Evolutionary conservation across 1,140 invertebrate species (phyloP).

Genomic region (Diorhabda elongata): DNA sequence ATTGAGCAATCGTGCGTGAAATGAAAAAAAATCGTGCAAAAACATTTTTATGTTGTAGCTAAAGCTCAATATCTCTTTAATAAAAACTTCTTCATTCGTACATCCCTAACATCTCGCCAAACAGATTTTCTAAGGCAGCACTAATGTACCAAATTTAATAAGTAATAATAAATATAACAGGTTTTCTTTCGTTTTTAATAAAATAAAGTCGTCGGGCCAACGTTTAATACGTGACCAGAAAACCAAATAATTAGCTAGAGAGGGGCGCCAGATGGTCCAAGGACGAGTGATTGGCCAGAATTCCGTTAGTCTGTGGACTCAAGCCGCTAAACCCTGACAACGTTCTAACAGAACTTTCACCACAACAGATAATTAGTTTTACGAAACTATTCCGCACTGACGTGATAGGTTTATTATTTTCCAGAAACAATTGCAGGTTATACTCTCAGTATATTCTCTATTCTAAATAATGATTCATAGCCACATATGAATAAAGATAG

Average conservation of each 20-base stretch:
- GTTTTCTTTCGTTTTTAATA: slow-evolving; percentile 30
- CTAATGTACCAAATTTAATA: slow-evolving; percentile 17
- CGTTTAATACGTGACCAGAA: slow-evolving; percentile 38
- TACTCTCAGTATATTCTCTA: no score
- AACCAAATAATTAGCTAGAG: slow-evolving; percentile 39
- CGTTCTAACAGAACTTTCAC: not conserved
- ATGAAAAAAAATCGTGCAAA: not conserved
- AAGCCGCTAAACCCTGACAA: not conserved
- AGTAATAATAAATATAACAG: slow-evolving; percentile 17
- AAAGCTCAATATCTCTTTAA: slow-evolving; percentile 4
- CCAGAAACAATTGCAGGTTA: no score
- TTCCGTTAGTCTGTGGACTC: slow-evolving; percentile 13
- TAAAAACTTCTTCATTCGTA: slow-evolving; percentile 5
- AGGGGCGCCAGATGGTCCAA: slow-evolving; percentile 32
- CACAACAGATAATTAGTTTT: not conserved
- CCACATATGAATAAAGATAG: no score
- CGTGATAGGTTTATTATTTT: no score
- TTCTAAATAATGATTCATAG: no score
- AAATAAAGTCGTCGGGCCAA: slow-evolving; percentile 28
- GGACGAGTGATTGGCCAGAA: slow-evolving; percentile 21
- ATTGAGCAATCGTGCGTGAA: no score
- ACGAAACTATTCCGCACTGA: no score
- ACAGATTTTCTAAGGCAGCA: slow-evolving; percentile 14
- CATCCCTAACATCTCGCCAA: slow-evolving; percentile 5
- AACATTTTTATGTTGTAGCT: slow-evolving; percentile 5